phyloP scores from a whole-genome alignment of 37 sponge, comb jelly and placozoan genomes.

The Chondrosia reniformis region DNA sequence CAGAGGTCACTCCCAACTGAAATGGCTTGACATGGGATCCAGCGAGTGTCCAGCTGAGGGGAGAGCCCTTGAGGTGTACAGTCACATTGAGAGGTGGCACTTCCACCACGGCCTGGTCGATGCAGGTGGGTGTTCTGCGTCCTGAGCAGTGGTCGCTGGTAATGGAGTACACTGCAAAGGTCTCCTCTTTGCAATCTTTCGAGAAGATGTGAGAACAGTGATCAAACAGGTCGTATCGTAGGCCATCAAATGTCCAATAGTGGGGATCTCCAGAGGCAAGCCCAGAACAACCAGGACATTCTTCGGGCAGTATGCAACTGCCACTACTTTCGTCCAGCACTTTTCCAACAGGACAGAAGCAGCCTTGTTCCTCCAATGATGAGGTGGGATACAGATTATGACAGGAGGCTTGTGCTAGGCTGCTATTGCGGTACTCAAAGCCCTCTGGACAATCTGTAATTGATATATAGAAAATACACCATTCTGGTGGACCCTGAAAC shows the following conservation, averaged over 20 bases:
- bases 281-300: not conserved
- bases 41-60: no score
- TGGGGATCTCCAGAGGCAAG: conserved; percentile 3
- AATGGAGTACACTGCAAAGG: not conserved
- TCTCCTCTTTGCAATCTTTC: conserved; percentile 1
- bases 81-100: not conserved
- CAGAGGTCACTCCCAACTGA: no score
- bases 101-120: not conserved
- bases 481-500: no score
- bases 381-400: not conserved
- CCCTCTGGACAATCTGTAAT: not conserved
- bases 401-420: not conserved
- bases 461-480: not conserved
- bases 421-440: not conserved
- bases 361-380: not conserved
- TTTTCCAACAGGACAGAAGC: not conserved
- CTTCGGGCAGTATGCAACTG: not conserved
- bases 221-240: conserved; percentile 5
- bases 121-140: not conserved
- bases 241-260: not conserved
- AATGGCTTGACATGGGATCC: no score
- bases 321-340: not conserved
- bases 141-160: not conserved
- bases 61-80: no score
- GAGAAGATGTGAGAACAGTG: conserved; percentile 14